Percentiles rank a stretch among this genome's conserved stretches.
These are phyloP conservation scores for Papilio aristodemus DNA, from an alignment of 1,140 invertebrate species.

Conservation along the genomic window DNA sequence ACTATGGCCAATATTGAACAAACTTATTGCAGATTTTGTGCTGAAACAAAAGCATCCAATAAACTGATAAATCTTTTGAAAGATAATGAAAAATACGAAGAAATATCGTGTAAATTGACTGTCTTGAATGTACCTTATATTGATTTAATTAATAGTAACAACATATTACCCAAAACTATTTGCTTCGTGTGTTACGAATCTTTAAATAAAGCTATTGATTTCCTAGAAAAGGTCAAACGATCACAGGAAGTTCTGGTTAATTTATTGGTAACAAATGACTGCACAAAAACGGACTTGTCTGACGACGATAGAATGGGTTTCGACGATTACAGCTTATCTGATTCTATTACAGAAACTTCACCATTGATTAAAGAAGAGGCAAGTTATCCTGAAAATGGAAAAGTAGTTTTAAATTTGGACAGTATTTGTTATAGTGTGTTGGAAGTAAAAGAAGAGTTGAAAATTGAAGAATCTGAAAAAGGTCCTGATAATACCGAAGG, in stretches of 20 bases:
- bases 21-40: constrained; percentile 64
- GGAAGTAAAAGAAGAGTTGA: constrained; percentile 54
- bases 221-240: constrained; percentile 54
- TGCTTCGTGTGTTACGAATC: constrained; percentile 63
- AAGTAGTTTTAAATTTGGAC: constrained; percentile 16
- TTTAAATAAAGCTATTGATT: constrained; percentile 61
- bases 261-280: constrained; percentile 40
- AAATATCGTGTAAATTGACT: constrained; percentile 52
- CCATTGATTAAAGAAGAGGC: constrained; percentile 41
- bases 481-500: constrained; percentile 15
- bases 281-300: constrained; percentile 38
- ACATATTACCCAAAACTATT: constrained; percentile 59
- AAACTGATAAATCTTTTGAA: constrained; percentile 55
- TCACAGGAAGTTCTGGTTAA: constrained; percentile 53
- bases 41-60: constrained; percentile 51
- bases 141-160: constrained; percentile 50
- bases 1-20: constrained; percentile 53
- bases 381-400: constrained; percentile 12
- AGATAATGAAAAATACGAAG: constrained; percentile 48
- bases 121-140: constrained; percentile 60
- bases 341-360: constrained; percentile 30
- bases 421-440: constrained; percentile 18
- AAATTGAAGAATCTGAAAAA: constrained; percentile 45
- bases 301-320: constrained; percentile 48
- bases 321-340: constrained; percentile 46